A percentile compares a stretch with the other conserved stretches of the same genome.
Evolutionary conservation across 1,140 invertebrate genomes (phyloP).

Genomic region (Brachionus plicatilis): DNA sequence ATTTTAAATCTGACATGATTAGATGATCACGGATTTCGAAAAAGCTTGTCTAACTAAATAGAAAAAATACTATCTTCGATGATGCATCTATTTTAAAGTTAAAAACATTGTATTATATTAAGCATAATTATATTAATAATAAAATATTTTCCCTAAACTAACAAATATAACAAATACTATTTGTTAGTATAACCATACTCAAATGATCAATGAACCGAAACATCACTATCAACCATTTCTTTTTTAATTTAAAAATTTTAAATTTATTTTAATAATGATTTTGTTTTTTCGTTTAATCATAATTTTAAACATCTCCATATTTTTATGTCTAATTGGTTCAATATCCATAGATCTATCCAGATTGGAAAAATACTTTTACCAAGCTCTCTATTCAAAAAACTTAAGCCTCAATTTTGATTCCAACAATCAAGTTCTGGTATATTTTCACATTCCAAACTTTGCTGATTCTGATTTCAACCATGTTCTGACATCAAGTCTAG

Average conservation of each 20-base stretch:
- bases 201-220: background rate
- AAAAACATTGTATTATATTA: no score
- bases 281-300: background rate
- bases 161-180: no score
- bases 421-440: slow-evolving; percentile 84
- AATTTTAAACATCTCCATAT: background rate
- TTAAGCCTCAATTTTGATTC: background rate
- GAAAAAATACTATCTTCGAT: no score
- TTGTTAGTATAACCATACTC: no score
- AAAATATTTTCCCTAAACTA: no score
- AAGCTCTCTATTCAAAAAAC: background rate
- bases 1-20: no score
- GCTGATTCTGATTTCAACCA: slow-evolving; percentile 65
- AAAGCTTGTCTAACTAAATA: no score
- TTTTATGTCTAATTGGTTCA: background rate
- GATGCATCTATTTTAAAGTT: no score
- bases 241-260: background rate
- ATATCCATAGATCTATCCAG: background rate
- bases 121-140: no score
- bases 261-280: background rate
- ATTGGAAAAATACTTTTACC: background rate
- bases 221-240: background rate
- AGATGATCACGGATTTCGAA: no score
- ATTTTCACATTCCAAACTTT: slow-evolving; percentile 95
- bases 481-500: no score